These are phyloP conservation scores for Python bivittatus DNA, from an alignment of 2,113 vertebrate species.

Conservation along the genomic window DNA sequence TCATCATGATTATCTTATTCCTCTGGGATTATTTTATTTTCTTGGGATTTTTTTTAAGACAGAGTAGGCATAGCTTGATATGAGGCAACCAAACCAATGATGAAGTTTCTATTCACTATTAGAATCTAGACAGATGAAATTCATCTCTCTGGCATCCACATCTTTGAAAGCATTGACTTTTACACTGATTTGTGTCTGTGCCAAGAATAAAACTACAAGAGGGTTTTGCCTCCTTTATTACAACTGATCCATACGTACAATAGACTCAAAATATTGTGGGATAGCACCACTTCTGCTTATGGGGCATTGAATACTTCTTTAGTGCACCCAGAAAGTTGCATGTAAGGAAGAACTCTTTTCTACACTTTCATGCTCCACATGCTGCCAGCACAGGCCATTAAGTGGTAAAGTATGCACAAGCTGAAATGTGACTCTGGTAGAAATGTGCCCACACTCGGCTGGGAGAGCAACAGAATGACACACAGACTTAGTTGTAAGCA, in stretches of 20 bases:
- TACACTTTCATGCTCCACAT: background rate
- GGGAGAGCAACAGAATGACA: background rate
- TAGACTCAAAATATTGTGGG: background rate
- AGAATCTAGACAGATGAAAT: background rate
- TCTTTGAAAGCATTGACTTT: slow-evolving; percentile 20
- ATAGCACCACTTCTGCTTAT: background rate
- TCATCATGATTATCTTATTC: background rate
- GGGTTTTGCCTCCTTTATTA: background rate
- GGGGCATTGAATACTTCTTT: background rate
- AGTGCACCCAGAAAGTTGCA: background rate
- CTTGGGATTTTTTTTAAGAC: background rate
- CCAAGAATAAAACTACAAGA: background rate
- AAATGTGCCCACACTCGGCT: background rate
- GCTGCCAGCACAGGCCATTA: background rate
- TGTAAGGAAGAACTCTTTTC: background rate
- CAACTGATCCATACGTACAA: background rate
- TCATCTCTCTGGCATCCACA: background rate
- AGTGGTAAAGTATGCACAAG: background rate
- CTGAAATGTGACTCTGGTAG: background rate
- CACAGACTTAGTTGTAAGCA: background rate
- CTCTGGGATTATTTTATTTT: background rate
- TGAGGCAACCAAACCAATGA: background rate
- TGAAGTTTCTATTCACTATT: background rate
- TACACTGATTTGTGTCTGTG: slow-evolving; percentile 9
- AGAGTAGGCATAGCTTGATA: background rate